These are phyloP conservation scores for Rambutsinella grinnellia DNA, from an alignment of 2,888 invertebrate species.

Conservation along the genomic window DNA sequence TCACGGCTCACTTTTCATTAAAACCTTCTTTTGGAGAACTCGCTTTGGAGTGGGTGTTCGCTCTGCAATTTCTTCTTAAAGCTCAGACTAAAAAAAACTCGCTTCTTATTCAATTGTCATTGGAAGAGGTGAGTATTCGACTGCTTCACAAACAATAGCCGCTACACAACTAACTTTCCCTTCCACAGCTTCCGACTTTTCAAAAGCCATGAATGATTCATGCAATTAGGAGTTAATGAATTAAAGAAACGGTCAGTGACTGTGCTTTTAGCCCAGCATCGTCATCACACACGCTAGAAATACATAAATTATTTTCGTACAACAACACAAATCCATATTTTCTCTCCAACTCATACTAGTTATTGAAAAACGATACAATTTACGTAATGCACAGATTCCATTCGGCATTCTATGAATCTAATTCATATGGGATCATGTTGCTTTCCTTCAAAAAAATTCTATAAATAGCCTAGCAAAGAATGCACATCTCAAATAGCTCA, in stretches of 20 bases:
- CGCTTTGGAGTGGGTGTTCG: constrained; percentile 49
- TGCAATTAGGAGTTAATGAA: constrained; percentile 33
- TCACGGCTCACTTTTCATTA: constrained; percentile 40
- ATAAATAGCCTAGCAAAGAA: background rate
- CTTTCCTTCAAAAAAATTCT: background rate
- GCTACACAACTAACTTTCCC: background rate
- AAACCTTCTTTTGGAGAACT: background rate
- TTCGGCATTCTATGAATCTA: background rate
- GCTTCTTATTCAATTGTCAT: constrained; percentile 37
- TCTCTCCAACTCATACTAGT: too few relatives aligned
- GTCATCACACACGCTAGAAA: background rate
- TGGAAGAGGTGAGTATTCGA: too few relatives aligned
- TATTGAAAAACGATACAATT: background rate
- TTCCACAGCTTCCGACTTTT: background rate
- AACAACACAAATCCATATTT: too few relatives aligned
- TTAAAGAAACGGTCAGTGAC: constrained; percentile 34
- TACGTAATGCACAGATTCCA: background rate
- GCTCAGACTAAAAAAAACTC: too few relatives aligned
- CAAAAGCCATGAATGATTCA: constrained; percentile 46
- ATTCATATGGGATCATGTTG: too few relatives aligned
- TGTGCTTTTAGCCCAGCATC: constrained; percentile 16
- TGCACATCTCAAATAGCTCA: background rate
- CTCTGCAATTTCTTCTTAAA: too few relatives aligned
- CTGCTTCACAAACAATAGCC: background rate
- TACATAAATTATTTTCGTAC: background rate